Evolutionary conservation across 2,113 vertebrate species (phyloP).

Genomic region (Microcebus ravelobensis): DNA sequence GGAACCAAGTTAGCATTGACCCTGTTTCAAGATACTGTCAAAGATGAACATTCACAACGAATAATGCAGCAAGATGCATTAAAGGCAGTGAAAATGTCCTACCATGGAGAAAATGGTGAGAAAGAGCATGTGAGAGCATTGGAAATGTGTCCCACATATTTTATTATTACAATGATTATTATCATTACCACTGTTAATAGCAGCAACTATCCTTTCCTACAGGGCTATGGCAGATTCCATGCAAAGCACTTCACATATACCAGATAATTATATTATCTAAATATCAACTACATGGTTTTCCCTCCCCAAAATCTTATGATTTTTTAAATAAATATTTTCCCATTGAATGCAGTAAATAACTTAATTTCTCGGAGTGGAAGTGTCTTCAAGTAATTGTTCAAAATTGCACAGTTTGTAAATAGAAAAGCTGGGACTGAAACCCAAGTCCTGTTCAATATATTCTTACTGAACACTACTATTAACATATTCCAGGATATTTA

Average conservation of each 20-base stretch:
- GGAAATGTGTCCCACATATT: neutral
- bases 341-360: neutral
- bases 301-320: neutral
- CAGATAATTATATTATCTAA: neutral
- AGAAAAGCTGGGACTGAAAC: neutral
- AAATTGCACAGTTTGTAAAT: neutral
- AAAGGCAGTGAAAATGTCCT: neutral
- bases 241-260: neutral
- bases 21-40: neutral
- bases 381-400: neutral
- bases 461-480: neutral
- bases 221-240: neutral
- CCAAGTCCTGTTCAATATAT: neutral
- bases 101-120: neutral
- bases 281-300: neutral
- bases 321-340: neutral
- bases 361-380: neutral
- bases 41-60: neutral
- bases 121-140: neutral
- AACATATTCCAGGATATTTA: neutral
- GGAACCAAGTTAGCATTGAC: neutral
- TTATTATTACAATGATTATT: neutral
- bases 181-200: neutral
- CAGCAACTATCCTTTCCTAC: neutral
- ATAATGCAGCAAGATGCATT: neutral